Conservation (phyloP, 2,113 vertebrate species). For the Cavia porcellus region DNA sequence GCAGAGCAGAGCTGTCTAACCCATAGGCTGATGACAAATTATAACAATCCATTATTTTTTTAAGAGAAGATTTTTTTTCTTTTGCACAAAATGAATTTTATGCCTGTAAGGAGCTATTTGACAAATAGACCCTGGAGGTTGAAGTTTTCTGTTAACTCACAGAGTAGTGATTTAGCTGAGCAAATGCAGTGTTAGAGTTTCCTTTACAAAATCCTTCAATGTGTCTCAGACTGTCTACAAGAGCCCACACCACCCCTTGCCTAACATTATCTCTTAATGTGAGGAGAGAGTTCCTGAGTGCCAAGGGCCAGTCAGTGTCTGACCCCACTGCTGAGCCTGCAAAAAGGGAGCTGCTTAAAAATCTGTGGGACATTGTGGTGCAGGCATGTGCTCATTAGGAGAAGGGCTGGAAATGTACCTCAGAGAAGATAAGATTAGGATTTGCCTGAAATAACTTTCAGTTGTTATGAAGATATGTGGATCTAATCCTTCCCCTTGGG, state of each 20-base stretch:
- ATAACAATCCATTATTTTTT: slow-evolving; percentile 72
- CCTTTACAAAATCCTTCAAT: neutral
- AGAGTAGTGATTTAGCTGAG: neutral
- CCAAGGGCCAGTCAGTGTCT: neutral
- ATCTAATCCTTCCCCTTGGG: neutral
- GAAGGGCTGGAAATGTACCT: neutral
- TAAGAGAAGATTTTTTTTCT: neutral
- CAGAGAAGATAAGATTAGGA: neutral
- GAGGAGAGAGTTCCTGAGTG: neutral
- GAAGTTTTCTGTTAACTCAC: slow-evolving; percentile 59
- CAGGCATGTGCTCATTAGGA: neutral
- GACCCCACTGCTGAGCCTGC: neutral
- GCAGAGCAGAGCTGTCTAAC: slow-evolving; percentile 54
- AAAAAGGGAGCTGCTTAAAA: neutral
- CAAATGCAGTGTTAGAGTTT: neutral
- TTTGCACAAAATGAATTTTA: slow-evolving; percentile 65
- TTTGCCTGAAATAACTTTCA: neutral
- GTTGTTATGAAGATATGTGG: neutral
- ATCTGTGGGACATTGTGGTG: fast-evolving
- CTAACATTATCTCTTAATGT: fast-evolving
- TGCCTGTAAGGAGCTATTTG: neutral
- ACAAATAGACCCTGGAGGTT: slow-evolving; percentile 56
- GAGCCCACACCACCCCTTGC: neutral
- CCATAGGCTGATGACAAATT: slow-evolving; percentile 69
- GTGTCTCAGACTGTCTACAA: neutral